Evolutionary conservation across 1,140 invertebrate genomes (phyloP).

Genomic region (Drosophila rufa): DNA sequence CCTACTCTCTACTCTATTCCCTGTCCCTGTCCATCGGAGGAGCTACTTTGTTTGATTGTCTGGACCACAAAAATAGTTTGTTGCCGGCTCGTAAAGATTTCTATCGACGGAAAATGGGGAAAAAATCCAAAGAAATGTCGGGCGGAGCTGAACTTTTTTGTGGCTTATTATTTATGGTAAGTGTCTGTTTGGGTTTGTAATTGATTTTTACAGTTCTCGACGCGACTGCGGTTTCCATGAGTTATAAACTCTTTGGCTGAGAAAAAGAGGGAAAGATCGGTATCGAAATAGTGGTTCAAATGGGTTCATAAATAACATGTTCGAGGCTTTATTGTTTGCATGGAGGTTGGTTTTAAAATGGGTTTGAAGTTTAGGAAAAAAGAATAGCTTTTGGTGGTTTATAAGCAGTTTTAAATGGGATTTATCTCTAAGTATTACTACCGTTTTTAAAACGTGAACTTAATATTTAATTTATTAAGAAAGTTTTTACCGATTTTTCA

Average conservation of each 20-base stretch:
- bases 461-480: not conserved
- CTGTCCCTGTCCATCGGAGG: slow-evolving; percentile 47
- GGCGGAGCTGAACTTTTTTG: slow-evolving; percentile 15
- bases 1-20: slow-evolving; percentile 22
- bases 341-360: not conserved
- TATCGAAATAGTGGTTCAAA: slow-evolving; percentile 42
- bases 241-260: slow-evolving; percentile 42
- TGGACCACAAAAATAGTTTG: slow-evolving; percentile 68
- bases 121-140: slow-evolving; percentile 22
- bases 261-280: slow-evolving; percentile 14
- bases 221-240: slow-evolving; percentile 17
- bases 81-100: slow-evolving; percentile 70
- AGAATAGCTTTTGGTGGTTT: not conserved
- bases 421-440: not conserved
- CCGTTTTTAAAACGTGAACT: not conserved
- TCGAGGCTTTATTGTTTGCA: slow-evolving; percentile 23
- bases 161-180: slow-evolving; percentile 77
- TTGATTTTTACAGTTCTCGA: slow-evolving; percentile 72
- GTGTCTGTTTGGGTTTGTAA: slow-evolving; percentile 63
- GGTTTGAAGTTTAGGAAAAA: not conserved
- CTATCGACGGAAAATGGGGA: slow-evolving; percentile 32
- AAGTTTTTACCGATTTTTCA: too few relatives aligned
- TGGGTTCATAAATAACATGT: slow-evolving; percentile 56
- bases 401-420: not conserved
- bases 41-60: slow-evolving; percentile 62